A percentile compares a stretch with the other conserved stretches of the same genome.
phyloP scores from a whole-genome alignment of 2,113 vertebrate genomes.

The Propithecus coquereli region DNA sequence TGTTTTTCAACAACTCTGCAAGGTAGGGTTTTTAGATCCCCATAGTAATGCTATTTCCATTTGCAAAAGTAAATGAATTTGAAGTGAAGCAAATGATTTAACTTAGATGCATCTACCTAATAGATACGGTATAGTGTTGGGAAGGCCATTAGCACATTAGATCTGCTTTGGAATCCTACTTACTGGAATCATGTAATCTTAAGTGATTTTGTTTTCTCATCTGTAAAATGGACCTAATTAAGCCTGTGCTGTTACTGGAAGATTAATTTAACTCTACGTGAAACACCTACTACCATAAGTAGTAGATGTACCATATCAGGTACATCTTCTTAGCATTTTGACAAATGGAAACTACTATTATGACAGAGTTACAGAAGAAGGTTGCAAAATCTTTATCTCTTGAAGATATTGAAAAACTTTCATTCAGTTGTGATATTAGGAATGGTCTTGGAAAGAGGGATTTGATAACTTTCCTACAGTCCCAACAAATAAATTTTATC shows the following conservation, averaged over 20 bases:
- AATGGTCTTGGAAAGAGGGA: neutral
- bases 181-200: neutral
- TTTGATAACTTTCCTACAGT: neutral
- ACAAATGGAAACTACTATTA: neutral
- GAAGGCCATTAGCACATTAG: neutral
- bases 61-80: neutral
- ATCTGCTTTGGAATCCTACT: neutral
- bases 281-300: neutral
- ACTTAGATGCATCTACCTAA: neutral
- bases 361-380: neutral
- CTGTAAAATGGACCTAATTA: neutral
- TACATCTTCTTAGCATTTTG: neutral
- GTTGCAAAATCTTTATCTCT: neutral
- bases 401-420: slow-evolving; percentile 9
- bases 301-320: neutral
- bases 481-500: neutral
- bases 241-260: neutral
- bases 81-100: neutral
- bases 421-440: neutral
- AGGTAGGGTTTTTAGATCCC: neutral
- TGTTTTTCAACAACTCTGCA: neutral
- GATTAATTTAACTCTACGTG: neutral
- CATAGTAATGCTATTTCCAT: neutral
- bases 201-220: neutral
- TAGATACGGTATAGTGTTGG: accelerated